These are phyloP conservation scores for Apamea anceps DNA, from an alignment of 2,888 invertebrate genomes.

Conservation along the genomic window DNA sequence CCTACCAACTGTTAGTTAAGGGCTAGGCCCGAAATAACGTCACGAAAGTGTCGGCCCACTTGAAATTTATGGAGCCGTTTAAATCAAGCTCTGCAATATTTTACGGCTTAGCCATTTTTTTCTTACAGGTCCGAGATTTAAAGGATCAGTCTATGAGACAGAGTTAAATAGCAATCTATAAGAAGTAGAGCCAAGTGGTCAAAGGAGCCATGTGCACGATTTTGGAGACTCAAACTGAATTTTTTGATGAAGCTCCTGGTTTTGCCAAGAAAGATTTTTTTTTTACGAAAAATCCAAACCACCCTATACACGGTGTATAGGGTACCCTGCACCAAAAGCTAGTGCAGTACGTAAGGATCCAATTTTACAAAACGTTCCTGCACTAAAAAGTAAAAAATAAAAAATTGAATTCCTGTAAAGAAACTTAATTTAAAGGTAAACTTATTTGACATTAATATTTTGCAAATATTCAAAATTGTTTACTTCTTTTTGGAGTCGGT, in stretches of 20 bases:
- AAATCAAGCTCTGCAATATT: not conserved
- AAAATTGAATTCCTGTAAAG: too few relatives aligned
- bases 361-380: not conserved
- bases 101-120: not conserved
- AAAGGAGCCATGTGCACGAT: not conserved
- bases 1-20: constrained; percentile 3
- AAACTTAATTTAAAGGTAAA: too few relatives aligned
- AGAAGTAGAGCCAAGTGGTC: not conserved
- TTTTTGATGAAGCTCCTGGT: not conserved
- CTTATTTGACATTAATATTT: too few relatives aligned
- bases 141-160: not conserved
- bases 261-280: not conserved
- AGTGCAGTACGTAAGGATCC: not conserved
- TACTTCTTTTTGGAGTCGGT: too few relatives aligned
- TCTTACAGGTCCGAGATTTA: not conserved
- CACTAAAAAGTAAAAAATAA: too few relatives aligned
- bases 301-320: too few relatives aligned
- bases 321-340: not conserved
- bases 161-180: not conserved
- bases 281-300: not conserved
- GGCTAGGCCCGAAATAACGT: constrained; percentile 19
- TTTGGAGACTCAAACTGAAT: not conserved
- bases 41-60: constrained; percentile 1
- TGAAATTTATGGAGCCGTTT: not conserved
- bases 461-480: too few relatives aligned